Percentiles rank a stretch among this genome's conserved stretches.
These are phyloP conservation scores for Battus philenor DNA, from an alignment of 1,140 invertebrate species.

Conservation along the genomic window DNA sequence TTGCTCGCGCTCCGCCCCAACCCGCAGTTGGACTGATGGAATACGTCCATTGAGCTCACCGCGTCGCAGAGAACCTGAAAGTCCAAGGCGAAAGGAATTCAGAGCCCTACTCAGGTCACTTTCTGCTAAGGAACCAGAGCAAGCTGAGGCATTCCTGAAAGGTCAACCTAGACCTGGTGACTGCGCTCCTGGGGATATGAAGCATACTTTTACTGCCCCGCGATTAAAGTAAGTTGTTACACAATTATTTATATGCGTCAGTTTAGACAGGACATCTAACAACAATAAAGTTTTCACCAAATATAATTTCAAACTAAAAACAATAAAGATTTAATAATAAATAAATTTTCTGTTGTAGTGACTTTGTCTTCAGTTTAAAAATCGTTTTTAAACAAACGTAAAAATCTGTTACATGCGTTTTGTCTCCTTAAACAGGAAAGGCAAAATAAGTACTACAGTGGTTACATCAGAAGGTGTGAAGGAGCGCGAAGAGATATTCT, in stretches of 20 bases:
- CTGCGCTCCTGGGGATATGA: conserved; percentile 65
- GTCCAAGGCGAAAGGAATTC: conserved; percentile 67
- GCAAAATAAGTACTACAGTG: conserved; percentile 53
- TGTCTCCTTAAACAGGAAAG: conserved; percentile 54
- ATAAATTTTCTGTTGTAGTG: too few species aligned
- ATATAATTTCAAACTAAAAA: too few species aligned
- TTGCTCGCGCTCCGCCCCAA: conserved; percentile 56
- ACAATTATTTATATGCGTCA: too few species aligned
- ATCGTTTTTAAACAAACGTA: too few species aligned
- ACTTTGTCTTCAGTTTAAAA: too few species aligned
- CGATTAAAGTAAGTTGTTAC: conserved; percentile 57
- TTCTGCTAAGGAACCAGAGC: conserved; percentile 67
- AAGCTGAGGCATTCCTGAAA: conserved; percentile 68
- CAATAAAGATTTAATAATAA: too few species aligned
- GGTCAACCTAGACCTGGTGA: conserved; percentile 71
- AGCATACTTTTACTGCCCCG: conserved; percentile 61
- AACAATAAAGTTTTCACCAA: too few species aligned
- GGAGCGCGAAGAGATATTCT: conserved; percentile 68
- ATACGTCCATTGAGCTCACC: conserved; percentile 49
- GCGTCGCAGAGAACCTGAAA: conserved; percentile 53
- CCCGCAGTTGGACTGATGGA: conserved; percentile 49
- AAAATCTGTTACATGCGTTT: too few species aligned
- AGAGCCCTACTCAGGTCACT: conserved; percentile 69
- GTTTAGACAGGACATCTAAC: too few species aligned
- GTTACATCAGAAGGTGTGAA: conserved; percentile 48